Percentiles rank a stretch among this genome's conserved stretches.
Conservation (phyloP, 1,140 invertebrate genomes). For the Scaptomyza graminum region DNA sequence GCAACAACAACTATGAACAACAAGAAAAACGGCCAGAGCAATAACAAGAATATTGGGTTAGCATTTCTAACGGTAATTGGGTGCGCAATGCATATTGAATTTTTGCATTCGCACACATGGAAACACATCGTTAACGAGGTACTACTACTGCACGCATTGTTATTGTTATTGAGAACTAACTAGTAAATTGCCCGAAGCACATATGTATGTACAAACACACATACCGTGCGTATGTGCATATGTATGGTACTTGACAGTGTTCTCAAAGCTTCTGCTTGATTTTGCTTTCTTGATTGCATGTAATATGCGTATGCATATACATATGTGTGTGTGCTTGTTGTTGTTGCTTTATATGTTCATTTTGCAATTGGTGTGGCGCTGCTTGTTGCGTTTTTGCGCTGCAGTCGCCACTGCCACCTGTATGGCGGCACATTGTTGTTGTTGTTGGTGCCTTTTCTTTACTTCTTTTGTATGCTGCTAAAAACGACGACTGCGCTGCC, state of each 20-base stretch:
- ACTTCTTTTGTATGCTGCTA: conserved; percentile 39
- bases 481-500: conserved; percentile 23
- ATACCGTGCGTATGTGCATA: conserved; percentile 2
- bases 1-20: too few relatives aligned
- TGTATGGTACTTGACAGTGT: conserved; percentile 21
- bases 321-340: conserved; percentile 8
- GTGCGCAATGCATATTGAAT: conserved; percentile 20
- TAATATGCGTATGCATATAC: conserved; percentile 23
- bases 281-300: conserved; percentile 32
- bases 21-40: conserved; percentile 14
- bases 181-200: conserved; percentile 29
- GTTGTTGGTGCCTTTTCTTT: conserved; percentile 26
- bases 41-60: conserved; percentile 54
- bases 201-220: neutral
- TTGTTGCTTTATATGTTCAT: conserved; percentile 14
- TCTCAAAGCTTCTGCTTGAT: conserved; percentile 4
- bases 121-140: neutral
- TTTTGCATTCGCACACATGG: conserved; percentile 13
- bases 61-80: conserved; percentile 52
- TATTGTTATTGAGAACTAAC: conserved; percentile 16
- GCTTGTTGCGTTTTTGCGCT: conserved; percentile 25
- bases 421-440: conserved; percentile 32
- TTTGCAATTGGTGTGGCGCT: conserved; percentile 12
- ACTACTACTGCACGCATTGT: conserved; percentile 15
- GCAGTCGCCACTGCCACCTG: conserved; percentile 36